Base-by-base conservation (phyloP, 92 coral and sea anemone genomes). In the Blastomussa wellsi region DNA sequence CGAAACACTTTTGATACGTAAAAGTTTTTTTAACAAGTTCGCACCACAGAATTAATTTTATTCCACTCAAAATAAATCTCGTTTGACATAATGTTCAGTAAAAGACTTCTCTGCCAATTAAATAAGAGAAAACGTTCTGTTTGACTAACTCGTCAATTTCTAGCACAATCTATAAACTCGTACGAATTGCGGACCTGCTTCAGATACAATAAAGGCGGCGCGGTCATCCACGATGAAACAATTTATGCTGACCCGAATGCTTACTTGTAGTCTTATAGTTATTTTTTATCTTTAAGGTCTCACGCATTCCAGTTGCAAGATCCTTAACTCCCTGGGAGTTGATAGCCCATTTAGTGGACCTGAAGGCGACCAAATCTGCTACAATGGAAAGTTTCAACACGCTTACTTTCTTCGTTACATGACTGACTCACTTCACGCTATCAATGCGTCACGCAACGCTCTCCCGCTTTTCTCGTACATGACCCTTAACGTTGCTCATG, bases 371-470 rank as follows among this genome's bases (percentile, higher is more conserved):
- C 94, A 92, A 48, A 89, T 96, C 37, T 96, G 98, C 82, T 96
- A 89, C 90, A 96, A 92, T 47, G 98, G 98, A 41, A 87, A 89
- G 74, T 90, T 90, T 74, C 98, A 96, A 39, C 98, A 96, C 85
- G 48, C 90, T 13, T 94, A 94, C 76, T 81, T 92, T 64, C 82
- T 92, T 0, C 81, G 90, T 38, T 96, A 96, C 65, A 79, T 88
- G 65, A 72, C 38, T 35, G 95, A 89, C 69, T 87, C 68, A 41
- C 36, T 96, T 36, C 74, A 79, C 59, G 90, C 92, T 20, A 84
- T 96, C 44, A 67, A 80, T 7, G n/a, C 77, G 35, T 77, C 82
- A 29, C 71, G 87, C 17, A 69, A 77, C 26, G 86, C 93, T 49
- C 79, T 84, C 41, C 97, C 98, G 0, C 68, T 94, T 16, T 78